Base-by-base conservation (phyloP, 2,797 vertebrate genomes). In the Brachyalestes nurse region DNA sequence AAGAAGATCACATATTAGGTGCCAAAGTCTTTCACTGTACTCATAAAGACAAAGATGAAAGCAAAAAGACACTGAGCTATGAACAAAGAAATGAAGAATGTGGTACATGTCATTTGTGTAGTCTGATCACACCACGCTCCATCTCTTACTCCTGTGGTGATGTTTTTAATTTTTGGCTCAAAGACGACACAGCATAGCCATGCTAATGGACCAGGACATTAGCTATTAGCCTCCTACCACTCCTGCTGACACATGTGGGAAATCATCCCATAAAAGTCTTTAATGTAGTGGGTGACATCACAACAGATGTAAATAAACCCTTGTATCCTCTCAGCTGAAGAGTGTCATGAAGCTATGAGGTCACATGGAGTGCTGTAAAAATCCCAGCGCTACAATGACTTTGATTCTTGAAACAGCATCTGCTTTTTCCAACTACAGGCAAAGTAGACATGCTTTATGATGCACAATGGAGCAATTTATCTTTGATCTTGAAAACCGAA, bases 141-240 rank as follows among this genome's bases (percentile, higher is more conserved):
- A 76, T 49, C 74, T 70, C 45, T 40, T 72, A 67, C 71, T 79
- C 66, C 73, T 72, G 21, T 14, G 42, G 23, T 2, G 16, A 65
- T 80, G 81, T 62, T 61, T 34, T 79, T 55, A 71, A 67, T 55
- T 70, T 40, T 58, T 72, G 40, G 65, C 75, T 42, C 49, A 81
- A 71, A 75, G 55, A 61, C 57, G 47, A 28, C 28, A 28, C 28
- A 13, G 75, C 78, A 65, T 49, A 75, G 70, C 28, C 25, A 17
- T 64, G 61, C 16, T 80, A 84, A 91, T 82, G 78, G 75, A 83
- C 80, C 58, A 60, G 70, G 72, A 72, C 85, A 87, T 87, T 64
- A 16, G 5, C 60, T 25, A 62, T 28, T 89, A 86, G 78, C 60
- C 78, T 34, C 38, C 71, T 74, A 81, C 86, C 87, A 75, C 73